Evolutionary conservation across 2,113 vertebrate genomes (phyloP).

Genomic region (Syngnathus typhle): DNA sequence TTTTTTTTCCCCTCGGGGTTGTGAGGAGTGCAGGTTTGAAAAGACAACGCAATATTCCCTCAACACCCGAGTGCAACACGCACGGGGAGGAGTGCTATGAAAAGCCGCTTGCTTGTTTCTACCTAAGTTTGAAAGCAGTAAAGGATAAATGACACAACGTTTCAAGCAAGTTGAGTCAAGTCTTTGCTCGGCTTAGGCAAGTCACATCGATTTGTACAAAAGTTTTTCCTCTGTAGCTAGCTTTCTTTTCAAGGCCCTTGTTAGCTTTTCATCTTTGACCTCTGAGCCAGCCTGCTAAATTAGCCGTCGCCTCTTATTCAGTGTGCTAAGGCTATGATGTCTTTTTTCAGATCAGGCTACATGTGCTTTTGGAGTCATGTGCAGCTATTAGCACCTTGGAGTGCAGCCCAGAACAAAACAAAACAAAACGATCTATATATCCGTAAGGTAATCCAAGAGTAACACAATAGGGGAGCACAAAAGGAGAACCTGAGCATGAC

Average conservation of each 20-base stretch:
- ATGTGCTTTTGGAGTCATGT: not conserved
- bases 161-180: no score
- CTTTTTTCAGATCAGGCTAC: not conserved
- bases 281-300: not conserved
- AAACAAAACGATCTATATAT: slow-evolving; percentile 45
- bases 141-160: no score
- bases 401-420: slow-evolving; percentile 11
- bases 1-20: slow-evolving; percentile 13
- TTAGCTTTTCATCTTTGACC: no score
- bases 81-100: not conserved
- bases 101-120: not conserved
- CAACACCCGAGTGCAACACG: slow-evolving; percentile 10
- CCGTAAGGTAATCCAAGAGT: slow-evolving; percentile 37
- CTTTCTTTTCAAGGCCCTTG: not conserved
- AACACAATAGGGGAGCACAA: slow-evolving; percentile 13
- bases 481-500: slow-evolving; percentile 15
- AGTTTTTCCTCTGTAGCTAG: not conserved
- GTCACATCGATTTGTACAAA: no score
- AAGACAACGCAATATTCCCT: slow-evolving; percentile 27
- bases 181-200: no score
- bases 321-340: no score
- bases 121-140: no score
- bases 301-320: not conserved
- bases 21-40: slow-evolving; percentile 23
- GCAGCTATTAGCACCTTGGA: slow-evolving; percentile 29